These are phyloP conservation scores for Buteo buteo DNA, from an alignment of 2,113 vertebrate genomes.

Conservation along the genomic window DNA sequence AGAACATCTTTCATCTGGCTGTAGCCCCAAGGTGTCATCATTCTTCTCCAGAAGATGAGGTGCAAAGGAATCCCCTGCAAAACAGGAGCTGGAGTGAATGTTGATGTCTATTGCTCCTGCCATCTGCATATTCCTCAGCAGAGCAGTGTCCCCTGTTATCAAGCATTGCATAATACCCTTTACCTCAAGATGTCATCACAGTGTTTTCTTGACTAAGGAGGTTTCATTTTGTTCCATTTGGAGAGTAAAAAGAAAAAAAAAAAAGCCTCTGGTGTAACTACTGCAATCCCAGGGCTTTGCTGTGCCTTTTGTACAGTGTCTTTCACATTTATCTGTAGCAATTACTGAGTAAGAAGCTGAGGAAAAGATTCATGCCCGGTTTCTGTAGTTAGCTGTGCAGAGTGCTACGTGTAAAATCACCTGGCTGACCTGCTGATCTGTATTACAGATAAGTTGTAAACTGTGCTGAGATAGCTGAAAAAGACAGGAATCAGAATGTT, in stretches of 20 bases:
- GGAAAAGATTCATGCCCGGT: rapidly evolving
- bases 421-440: neutral
- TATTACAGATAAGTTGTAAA: too few species aligned
- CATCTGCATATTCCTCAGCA: neutral
- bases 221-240: neutral
- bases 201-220: neutral
- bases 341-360: too few species aligned
- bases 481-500: neutral
- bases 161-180: neutral
- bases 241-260: neutral
- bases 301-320: rapidly evolving
- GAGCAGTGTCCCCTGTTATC: neutral
- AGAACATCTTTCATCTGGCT: neutral
- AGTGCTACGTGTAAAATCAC: neutral
- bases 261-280: neutral
- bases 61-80: neutral
- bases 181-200: neutral
- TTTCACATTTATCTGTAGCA: neutral
- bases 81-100: neutral
- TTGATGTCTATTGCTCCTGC: neutral
- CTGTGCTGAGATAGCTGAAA: neutral
- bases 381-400: neutral
- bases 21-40: neutral
- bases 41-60: neutral
- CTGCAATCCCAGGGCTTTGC: neutral